phyloP scores from a whole-genome alignment of 2,797 vertebrate species.

The Diplodus sargus region DNA sequence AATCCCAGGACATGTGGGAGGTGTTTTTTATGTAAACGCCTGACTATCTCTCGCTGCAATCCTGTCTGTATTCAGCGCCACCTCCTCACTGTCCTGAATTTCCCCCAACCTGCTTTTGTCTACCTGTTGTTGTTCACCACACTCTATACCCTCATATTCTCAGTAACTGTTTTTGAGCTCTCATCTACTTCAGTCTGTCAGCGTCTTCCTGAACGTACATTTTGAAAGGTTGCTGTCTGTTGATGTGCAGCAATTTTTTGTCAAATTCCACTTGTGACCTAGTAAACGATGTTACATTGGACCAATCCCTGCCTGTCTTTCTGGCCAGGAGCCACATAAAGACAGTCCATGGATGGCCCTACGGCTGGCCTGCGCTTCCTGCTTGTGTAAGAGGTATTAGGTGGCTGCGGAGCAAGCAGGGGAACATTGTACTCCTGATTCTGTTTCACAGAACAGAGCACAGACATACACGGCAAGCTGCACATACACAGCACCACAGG shows the following conservation, averaged over 20 bases:
- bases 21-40: constrained; percentile 30
- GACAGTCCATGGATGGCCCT: constrained; percentile 1
- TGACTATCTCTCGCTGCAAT: background rate
- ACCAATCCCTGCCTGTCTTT: background rate
- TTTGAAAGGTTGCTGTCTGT: background rate
- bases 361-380: constrained; percentile 43
- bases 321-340: constrained; percentile 23
- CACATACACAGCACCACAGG: background rate
- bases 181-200: background rate
- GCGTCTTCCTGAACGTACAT: background rate
- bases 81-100: constrained; percentile 11
- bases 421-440: constrained; percentile 57
- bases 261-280: constrained; percentile 3
- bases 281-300: background rate
- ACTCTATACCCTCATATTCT: background rate
- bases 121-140: background rate
- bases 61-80: constrained; percentile 3
- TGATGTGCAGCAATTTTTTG: background rate
- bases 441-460: constrained; percentile 29
- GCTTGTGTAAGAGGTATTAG: constrained; percentile 71
- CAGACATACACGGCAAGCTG: background rate
- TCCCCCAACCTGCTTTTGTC: background rate
- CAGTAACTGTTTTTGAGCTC: background rate
- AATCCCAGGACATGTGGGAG: constrained; percentile 18
- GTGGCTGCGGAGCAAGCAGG: constrained; percentile 31